These are phyloP conservation scores for Anhinga rufa DNA, from an alignment of 2,113 vertebrate genomes.

Conservation along the genomic window DNA sequence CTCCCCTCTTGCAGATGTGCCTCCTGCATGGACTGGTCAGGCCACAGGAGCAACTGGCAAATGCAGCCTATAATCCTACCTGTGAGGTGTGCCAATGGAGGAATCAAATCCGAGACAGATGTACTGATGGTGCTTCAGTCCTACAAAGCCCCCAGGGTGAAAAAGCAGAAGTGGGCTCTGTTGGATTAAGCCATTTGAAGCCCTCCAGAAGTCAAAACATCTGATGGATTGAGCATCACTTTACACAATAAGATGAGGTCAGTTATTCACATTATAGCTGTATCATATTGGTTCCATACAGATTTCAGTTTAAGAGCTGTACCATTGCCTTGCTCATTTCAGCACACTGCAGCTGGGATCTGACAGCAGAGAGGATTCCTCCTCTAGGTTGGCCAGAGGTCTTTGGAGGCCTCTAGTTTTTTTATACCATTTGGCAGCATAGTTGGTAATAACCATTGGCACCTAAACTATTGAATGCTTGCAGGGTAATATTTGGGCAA, in stretches of 20 bases:
- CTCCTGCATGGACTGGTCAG: background rate
- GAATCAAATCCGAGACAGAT: rapidly evolving
- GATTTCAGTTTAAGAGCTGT: background rate
- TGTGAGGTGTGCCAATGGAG: background rate
- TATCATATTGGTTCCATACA: no score
- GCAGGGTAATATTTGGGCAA: background rate
- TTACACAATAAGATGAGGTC: background rate
- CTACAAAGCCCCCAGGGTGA: background rate
- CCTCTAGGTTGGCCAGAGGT: background rate
- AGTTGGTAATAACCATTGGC: background rate
- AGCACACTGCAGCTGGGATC: background rate
- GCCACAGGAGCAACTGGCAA: background rate
- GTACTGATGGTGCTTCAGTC: rapidly evolving
- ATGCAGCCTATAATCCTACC: rapidly evolving
- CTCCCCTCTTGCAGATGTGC: background rate
- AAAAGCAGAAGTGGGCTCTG: no score
- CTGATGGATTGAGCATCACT: background rate
- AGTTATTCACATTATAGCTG: rapidly evolving
- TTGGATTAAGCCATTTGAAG: background rate
- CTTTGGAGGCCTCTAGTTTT: background rate
- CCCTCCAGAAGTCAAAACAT: background rate
- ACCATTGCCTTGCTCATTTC: background rate
- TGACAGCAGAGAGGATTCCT: background rate
- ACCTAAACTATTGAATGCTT: background rate
- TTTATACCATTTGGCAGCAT: background rate